These are phyloP conservation scores for Cacoxenus indagator DNA, from an alignment of 2,888 invertebrate genomes.

Conservation along the genomic window DNA sequence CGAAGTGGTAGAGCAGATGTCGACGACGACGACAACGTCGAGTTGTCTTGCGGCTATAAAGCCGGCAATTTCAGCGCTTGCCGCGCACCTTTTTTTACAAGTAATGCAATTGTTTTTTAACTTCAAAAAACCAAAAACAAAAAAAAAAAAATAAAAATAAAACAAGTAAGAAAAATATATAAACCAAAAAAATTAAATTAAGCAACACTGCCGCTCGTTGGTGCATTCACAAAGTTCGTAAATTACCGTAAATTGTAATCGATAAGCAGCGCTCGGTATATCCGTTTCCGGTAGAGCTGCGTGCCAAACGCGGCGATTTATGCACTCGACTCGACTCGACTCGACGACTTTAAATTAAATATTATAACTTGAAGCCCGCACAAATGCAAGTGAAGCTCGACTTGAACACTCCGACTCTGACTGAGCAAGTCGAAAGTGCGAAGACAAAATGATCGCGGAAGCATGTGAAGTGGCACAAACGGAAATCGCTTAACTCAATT, in stretches of 20 bases:
- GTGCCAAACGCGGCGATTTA: no score
- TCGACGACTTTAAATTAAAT: no score
- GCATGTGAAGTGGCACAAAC: conserved; percentile 28
- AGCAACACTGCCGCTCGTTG: no score
- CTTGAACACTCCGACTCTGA: no score
- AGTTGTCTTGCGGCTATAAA: not conserved
- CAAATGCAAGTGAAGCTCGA: no score
- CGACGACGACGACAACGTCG: not conserved
- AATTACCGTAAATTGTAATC: conserved; percentile 35
- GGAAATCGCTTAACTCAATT: conserved; percentile 65
- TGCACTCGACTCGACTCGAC: no score
- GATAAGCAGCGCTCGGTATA: conserved; percentile 27
- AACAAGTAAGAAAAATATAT: not conserved
- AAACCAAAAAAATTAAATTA: not conserved
- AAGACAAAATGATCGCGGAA: no score
- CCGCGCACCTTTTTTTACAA: not conserved
- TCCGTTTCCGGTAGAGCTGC: conserved; percentile 26
- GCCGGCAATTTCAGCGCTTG: not conserved
- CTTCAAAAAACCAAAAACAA: not conserved
- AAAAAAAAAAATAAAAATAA: not conserved
- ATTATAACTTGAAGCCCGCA: no score
- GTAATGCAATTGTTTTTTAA: not conserved
- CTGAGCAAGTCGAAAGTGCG: no score
- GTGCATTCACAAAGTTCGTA: conserved; percentile 5
- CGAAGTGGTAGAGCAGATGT: not conserved